These are phyloP conservation scores for Siniperca undulata DNA, from an alignment of 2,797 vertebrate genomes.

Conservation along the genomic window DNA sequence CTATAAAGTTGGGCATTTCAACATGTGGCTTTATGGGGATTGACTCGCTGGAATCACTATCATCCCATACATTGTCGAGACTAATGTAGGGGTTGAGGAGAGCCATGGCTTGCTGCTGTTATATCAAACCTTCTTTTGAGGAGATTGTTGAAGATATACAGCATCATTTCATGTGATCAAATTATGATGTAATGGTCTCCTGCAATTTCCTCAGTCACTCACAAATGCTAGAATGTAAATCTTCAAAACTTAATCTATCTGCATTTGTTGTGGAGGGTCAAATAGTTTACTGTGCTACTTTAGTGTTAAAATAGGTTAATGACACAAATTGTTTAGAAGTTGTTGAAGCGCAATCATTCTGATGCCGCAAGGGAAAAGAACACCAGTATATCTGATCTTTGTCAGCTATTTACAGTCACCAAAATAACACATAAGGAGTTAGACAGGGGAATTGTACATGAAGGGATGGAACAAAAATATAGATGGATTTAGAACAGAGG, in stretches of 20 bases:
- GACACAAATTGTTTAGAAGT: slow-evolving; percentile 8
- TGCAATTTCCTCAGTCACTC: slow-evolving; percentile 26
- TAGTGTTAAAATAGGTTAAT: slow-evolving; percentile 47
- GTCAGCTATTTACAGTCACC: slow-evolving; percentile 35
- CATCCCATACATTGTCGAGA: not conserved
- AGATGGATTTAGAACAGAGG: slow-evolving; percentile 32
- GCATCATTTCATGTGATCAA: slow-evolving; percentile 37
- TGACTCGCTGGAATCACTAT: not conserved
- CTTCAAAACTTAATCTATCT: slow-evolving; percentile 9
- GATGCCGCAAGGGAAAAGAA: slow-evolving; percentile 28
- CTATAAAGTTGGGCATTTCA: too few species aligned
- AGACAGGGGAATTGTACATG: slow-evolving; percentile 24
- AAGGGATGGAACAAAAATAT: not conserved
- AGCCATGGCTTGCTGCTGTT: slow-evolving; percentile 17
- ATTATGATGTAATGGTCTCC: slow-evolving; percentile 34
- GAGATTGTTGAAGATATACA: slow-evolving; percentile 14
- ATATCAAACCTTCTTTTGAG: slow-evolving; percentile 32
- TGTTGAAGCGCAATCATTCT: slow-evolving; percentile 17
- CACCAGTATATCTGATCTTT: slow-evolving; percentile 9
- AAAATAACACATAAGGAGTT: slow-evolving; percentile 23
- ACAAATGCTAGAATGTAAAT: slow-evolving; percentile 25
- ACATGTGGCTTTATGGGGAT: too few species aligned
- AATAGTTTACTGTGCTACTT: slow-evolving; percentile 33
- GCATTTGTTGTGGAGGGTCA: slow-evolving; percentile 32
- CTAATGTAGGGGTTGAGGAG: slow-evolving; percentile 6